phyloP scores from a whole-genome alignment of 2,113 vertebrate species.

The Malaclemys terrapin region DNA sequence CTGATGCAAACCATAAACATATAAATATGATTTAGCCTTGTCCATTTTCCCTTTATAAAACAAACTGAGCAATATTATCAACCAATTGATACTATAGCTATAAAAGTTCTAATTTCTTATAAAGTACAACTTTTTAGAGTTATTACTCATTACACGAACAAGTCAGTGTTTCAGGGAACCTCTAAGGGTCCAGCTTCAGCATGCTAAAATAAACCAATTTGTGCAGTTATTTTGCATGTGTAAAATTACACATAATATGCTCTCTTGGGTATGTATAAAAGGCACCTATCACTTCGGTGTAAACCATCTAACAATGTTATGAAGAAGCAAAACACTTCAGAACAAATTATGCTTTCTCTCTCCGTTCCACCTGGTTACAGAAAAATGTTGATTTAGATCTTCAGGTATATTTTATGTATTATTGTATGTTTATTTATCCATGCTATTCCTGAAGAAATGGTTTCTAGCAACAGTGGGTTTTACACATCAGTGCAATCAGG shows the following conservation, averaged over 20 bases:
- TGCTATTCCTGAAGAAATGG: background rate
- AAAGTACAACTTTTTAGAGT: background rate
- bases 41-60: conserved; percentile 1
- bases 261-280: background rate
- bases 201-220: background rate
- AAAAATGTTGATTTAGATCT: background rate
- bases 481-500: background rate
- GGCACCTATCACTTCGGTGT: background rate
- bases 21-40: conserved; percentile 38
- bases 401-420: background rate
- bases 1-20: background rate
- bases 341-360: background rate
- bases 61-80: background rate
- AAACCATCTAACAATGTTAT: background rate
- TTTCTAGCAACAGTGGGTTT: background rate
- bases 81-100: background rate
- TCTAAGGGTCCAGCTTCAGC: background rate
- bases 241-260: background rate
- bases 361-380: background rate
- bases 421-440: conserved; percentile 3
- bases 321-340: background rate
- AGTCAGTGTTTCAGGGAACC: background rate
- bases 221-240: background rate
- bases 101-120: background rate
- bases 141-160: background rate